Conservation (phyloP, 2,113 vertebrate genomes). For the Electrona antarctica region DNA sequence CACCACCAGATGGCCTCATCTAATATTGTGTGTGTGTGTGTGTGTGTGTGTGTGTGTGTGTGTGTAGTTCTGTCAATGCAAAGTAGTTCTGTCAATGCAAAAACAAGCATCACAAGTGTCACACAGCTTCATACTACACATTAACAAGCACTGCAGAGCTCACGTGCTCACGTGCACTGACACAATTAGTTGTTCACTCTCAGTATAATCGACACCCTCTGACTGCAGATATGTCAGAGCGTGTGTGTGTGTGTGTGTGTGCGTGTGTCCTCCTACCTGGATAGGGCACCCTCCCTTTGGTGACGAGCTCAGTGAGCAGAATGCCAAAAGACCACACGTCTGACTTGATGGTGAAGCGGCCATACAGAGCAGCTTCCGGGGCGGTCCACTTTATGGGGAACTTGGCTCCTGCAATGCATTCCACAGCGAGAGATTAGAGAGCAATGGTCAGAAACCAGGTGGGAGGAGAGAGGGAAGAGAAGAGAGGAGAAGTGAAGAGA, state of each 20-base stretch:
- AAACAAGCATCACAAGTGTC: slow-evolving; percentile 56
- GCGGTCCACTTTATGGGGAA: slow-evolving; percentile 98
- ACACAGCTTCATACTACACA: slow-evolving; percentile 58
- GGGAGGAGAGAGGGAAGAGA: neutral
- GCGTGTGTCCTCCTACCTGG: slow-evolving; percentile 81
- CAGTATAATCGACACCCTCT: slow-evolving; percentile 24
- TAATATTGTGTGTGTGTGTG: slow-evolving; percentile 61
- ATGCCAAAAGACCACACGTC: slow-evolving; percentile 98
- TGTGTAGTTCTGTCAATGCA: neutral
- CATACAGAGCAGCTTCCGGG: slow-evolving; percentile 92
- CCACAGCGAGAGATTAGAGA: neutral
- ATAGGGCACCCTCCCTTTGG: slow-evolving; percentile 95
- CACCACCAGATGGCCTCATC: slow-evolving; percentile 71
- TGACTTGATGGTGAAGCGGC: slow-evolving; percentile 96
- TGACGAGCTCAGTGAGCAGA: slow-evolving; percentile 91
- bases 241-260: slow-evolving; percentile 18
- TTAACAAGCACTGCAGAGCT: slow-evolving; percentile 43
- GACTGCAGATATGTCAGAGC: neutral
- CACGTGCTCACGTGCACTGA: slow-evolving; percentile 36
- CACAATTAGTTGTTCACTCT: slow-evolving; percentile 36
- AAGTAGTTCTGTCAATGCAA: slow-evolving; percentile 24
- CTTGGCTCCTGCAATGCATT: slow-evolving; percentile 85
- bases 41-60: slow-evolving; percentile 40
- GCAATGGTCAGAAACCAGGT: neutral
- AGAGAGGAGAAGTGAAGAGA: neutral